Evolutionary conservation across 2,797 vertebrate genomes (phyloP).

Genomic region (Pseudochirops corinnae): DNA sequence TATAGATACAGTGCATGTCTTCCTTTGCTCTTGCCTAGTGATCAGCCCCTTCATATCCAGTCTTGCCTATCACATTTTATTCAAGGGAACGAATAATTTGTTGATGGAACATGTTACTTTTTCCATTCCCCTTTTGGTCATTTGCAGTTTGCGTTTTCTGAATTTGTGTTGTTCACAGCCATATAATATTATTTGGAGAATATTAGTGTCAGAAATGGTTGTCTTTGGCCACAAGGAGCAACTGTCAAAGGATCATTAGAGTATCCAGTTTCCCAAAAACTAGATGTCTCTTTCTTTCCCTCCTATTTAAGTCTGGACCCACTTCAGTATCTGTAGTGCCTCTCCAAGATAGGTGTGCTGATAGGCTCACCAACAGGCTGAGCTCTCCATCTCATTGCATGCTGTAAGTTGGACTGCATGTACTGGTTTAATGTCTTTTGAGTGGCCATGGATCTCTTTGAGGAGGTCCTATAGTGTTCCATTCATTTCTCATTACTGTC

Average conservation of each 20-base stretch:
- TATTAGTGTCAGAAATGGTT: not conserved
- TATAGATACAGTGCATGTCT: not conserved
- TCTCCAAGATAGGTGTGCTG: not conserved
- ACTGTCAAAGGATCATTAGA: not conserved
- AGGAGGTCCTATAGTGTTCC: not conserved
- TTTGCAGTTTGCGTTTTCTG: not conserved
- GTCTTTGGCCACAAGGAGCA: not conserved
- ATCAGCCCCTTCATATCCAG: not conserved
- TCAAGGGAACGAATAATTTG: not conserved
- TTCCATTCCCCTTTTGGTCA: not conserved
- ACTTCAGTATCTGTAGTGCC: not conserved
- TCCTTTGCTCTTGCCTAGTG: not conserved
- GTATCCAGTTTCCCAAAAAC: too few relatives aligned
- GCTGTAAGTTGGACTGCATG: not conserved
- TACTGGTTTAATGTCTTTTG: not conserved
- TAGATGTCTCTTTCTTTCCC: not conserved
- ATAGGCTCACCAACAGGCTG: not conserved
- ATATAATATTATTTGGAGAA: not conserved
- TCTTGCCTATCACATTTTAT: not conserved
- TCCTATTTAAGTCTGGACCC: not conserved
- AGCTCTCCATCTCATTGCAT: not conserved
- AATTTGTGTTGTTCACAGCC: not conserved
- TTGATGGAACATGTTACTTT: not conserved
- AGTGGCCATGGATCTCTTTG: not conserved
- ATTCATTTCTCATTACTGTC: not conserved